Evolutionary conservation across 1,140 invertebrate species (phyloP), one percentile per base, ranked within the genome.

Genomic region (Procambarus clarkii): DNA sequence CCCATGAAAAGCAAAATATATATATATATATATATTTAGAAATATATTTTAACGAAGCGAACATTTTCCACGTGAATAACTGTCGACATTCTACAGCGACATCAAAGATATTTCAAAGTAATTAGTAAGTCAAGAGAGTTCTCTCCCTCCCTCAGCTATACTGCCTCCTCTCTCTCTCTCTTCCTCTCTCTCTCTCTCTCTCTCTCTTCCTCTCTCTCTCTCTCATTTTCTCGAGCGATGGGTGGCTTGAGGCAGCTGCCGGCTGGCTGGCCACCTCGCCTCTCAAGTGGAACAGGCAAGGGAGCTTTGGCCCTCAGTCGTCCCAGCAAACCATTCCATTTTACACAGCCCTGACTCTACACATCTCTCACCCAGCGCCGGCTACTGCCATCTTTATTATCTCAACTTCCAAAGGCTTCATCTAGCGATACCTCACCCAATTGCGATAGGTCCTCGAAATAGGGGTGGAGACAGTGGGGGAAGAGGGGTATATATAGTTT

Each of bases 91-190:
- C 86, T 80, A 88, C 54, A 81, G 77, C 78, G 78, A 88, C 86
- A 79, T 88, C 86, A 88, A 88, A 88, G 86, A 80, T 80, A 88
- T 88, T 88, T 88, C 78, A 88, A 88, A 88, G 86, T 88, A 80
- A 88, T 88, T 88, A 88, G 78, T 88, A 79, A 80, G 83, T 86
- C 83, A 58, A 74, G 83, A 76, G 83, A 50, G 83, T 50, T 44
- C 69, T 44, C 58, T 18, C 48, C 60, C 60, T 3, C 8, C 60
- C 34, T 18, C 45, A 48, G 69, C 87, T 54, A 21, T 45, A 24
- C 45, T 88, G 18, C 24, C 15, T 54, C 48, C 54, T 80, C 78
- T 88, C 54, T 80, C 54, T 82, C 79, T 83, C 87, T 74, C 69
- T 76, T 64, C 64, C 60, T 82, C 54, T 58, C 76, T 45, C 46